These are phyloP conservation scores for Eidolon dupreanum DNA, from an alignment of 2,797 vertebrate species.

Conservation along the genomic window DNA sequence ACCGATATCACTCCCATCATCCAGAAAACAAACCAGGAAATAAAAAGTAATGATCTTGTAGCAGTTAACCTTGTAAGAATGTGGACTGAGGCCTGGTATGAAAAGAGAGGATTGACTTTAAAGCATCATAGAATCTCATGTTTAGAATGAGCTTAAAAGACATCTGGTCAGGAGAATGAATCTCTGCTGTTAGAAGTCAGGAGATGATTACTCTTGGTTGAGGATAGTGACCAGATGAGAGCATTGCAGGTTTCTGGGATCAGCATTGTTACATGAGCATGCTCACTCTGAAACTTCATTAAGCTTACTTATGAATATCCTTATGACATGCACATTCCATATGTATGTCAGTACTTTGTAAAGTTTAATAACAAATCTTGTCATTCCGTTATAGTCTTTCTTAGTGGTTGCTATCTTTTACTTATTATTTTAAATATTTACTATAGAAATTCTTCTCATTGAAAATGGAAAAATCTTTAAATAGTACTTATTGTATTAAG, in stretches of 20 bases:
- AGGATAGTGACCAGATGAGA: background rate
- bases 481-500: background rate
- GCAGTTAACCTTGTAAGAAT: background rate
- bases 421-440: conserved; percentile 30
- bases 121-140: background rate
- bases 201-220: background rate
- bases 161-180: background rate
- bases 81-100: background rate
- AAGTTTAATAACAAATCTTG: background rate
- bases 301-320: background rate
- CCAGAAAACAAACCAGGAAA: background rate
- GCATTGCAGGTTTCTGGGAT: too few relatives aligned
- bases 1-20: background rate
- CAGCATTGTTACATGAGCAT: accelerated
- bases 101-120: background rate
- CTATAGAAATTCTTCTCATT: background rate
- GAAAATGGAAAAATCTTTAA: background rate
- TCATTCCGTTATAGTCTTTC: background rate
- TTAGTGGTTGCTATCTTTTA: background rate
- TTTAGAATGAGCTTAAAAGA: background rate
- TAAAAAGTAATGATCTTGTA: background rate
- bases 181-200: background rate
- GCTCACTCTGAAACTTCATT: background rate
- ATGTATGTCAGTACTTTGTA: accelerated
- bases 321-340: accelerated